These are phyloP conservation scores for Xestia rhomboidea DNA, from an alignment of 2,888 invertebrate genomes.

Conservation along the genomic window DNA sequence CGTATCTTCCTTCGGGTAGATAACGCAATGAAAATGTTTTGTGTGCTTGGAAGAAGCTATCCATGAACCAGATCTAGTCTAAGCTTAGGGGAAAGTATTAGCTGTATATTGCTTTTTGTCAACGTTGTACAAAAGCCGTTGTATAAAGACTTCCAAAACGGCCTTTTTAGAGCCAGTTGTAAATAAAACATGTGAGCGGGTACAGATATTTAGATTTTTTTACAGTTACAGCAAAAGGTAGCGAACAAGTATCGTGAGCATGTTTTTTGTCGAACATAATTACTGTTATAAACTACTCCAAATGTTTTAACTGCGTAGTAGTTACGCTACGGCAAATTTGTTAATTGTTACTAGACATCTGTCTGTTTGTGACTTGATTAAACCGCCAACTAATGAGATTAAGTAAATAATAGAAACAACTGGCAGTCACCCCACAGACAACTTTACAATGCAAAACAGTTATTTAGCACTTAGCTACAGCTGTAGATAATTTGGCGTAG, in stretches of 20 bases:
- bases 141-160: not conserved
- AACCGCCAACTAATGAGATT: constrained; percentile 28
- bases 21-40: not conserved
- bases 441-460: constrained; percentile 36
- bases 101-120: not conserved
- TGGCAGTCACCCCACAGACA: not conserved
- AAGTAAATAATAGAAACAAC: constrained; percentile 35
- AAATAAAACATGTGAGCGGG: not conserved
- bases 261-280: constrained; percentile 14
- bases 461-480: not conserved
- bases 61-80: constrained; percentile 6
- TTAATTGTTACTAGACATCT: constrained; percentile 42
- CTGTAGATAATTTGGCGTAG: constrained; percentile 8
- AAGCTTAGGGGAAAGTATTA: not conserved
- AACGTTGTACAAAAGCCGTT: not conserved
- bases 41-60: not conserved
- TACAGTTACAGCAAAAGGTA: not conserved
- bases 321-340: constrained; percentile 13
- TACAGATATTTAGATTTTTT: not conserved
- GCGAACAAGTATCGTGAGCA: not conserved
- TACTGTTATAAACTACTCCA: not conserved
- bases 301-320: not conserved
- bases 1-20: not conserved
- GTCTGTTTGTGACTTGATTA: constrained; percentile 29
- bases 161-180: not conserved